Evolutionary conservation across 2,113 vertebrate genomes (phyloP).

Genomic region (Eubucco bourcierii): DNA sequence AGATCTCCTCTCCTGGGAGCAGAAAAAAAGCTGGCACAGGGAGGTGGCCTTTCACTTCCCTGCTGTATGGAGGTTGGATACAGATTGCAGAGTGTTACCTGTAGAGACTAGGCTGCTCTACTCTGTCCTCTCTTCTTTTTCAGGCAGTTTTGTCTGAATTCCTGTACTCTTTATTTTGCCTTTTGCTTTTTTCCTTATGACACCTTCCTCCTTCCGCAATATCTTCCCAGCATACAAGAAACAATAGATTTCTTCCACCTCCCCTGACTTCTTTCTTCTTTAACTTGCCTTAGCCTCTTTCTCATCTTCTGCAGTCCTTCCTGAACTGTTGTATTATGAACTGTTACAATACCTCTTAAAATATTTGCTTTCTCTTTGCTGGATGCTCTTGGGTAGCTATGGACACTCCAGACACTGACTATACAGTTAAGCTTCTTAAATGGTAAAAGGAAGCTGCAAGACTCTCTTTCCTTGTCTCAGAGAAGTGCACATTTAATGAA

Average conservation of each 20-base stretch:
- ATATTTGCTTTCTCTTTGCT: background rate
- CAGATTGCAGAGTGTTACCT: conserved; percentile 19
- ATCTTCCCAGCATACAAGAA: background rate
- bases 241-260: background rate
- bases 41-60: conserved; percentile 24
- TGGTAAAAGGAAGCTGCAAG: background rate
- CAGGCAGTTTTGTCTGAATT: background rate
- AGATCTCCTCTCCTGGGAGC: conserved; percentile 15
- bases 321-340: background rate
- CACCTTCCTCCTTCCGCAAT: background rate
- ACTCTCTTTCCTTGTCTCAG: background rate
- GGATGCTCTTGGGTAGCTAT: background rate
- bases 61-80: background rate
- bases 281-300: background rate
- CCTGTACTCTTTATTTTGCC: background rate
- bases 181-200: background rate
- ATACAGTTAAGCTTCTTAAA: background rate
- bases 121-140: background rate
- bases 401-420: background rate
- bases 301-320: background rate
- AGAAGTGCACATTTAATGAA: background rate
- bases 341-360: background rate
- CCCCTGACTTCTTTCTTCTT: background rate
- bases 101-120: background rate
- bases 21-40: background rate